A percentile compares a stretch with the other conserved stretches of the same genome.
Conservation (phyloP, 2,888 invertebrate species). For the Lasioglossum malachurum region DNA sequence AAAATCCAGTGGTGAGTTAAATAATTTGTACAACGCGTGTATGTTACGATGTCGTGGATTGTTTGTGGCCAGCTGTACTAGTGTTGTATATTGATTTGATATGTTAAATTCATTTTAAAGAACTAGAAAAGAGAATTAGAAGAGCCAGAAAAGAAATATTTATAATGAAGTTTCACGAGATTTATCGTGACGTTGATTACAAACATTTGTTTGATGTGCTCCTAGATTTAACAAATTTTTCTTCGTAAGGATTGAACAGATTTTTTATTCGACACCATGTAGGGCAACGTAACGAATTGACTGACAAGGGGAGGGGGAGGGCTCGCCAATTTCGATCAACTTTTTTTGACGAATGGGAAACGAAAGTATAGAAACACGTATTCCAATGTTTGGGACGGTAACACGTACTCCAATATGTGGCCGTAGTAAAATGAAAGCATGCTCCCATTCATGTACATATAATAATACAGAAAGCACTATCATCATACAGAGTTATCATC, state of each 20-base stretch:
- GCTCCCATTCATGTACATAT: background rate
- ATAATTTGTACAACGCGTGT: too few species aligned
- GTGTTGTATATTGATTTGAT: too few species aligned
- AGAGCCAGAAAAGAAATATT: background rate
- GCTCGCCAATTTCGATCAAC: slow-evolving; percentile 14
- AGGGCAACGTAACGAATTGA: slow-evolving; percentile 2
- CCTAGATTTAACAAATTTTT: background rate
- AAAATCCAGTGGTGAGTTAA: too few species aligned
- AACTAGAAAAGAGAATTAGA: too few species aligned
- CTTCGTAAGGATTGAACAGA: background rate
- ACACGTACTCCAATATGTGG: background rate
- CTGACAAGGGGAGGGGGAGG: background rate
- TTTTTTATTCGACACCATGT: slow-evolving; percentile 4
- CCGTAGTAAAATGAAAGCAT: background rate
- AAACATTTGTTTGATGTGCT: background rate
- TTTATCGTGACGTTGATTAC: background rate
- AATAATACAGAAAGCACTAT: background rate
- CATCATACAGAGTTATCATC: background rate
- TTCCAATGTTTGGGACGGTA: background rate
- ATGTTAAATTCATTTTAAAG: background rate
- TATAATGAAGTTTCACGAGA: background rate
- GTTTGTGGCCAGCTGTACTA: too few species aligned
- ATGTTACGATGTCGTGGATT: too few species aligned
- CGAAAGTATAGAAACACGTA: slow-evolving; percentile 2
- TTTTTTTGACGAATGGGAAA: slow-evolving; percentile 2